Conservation (phyloP, 1,140 invertebrate genomes). For the Diplogasteroides magnus region DNA sequence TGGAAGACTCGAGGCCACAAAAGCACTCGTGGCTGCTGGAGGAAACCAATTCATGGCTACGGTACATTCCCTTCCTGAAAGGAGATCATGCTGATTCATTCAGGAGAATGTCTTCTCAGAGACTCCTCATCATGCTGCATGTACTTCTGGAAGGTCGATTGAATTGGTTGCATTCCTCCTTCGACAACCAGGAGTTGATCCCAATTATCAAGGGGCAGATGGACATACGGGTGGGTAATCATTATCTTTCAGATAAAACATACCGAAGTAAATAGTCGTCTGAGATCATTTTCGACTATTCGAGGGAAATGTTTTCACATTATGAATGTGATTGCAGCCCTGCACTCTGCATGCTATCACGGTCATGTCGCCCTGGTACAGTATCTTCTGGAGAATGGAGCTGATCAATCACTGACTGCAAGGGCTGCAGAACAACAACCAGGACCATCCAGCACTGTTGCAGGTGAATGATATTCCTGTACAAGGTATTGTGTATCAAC, state of each 20-base stretch:
- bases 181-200: slow-evolving; percentile 57
- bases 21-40: slow-evolving; percentile 56
- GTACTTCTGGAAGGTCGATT: slow-evolving; percentile 58
- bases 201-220: slow-evolving; percentile 60
- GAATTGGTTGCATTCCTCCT: slow-evolving; percentile 59
- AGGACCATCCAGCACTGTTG: not conserved
- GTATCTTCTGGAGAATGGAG: slow-evolving; percentile 59
- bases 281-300: not conserved
- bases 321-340: slow-evolving; percentile 38
- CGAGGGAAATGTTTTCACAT: not conserved
- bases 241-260: not conserved
- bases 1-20: slow-evolving; percentile 58
- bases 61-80: not conserved
- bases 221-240: slow-evolving; percentile 57
- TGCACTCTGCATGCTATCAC: slow-evolving; percentile 61
- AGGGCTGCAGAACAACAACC: slow-evolving; percentile 37
- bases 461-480: not conserved
- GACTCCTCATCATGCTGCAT: slow-evolving; percentile 60
- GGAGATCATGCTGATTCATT: slow-evolving; percentile 8
- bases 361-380: slow-evolving; percentile 60
- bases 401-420: slow-evolving; percentile 59
- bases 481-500: no score
- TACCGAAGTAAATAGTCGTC: not conserved
- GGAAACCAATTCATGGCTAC: slow-evolving; percentile 36
- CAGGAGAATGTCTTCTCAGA: slow-evolving; percentile 60